These are phyloP conservation scores for Gambusia holbrooki DNA, from an alignment of 2,113 vertebrate species.

Conservation along the genomic window DNA sequence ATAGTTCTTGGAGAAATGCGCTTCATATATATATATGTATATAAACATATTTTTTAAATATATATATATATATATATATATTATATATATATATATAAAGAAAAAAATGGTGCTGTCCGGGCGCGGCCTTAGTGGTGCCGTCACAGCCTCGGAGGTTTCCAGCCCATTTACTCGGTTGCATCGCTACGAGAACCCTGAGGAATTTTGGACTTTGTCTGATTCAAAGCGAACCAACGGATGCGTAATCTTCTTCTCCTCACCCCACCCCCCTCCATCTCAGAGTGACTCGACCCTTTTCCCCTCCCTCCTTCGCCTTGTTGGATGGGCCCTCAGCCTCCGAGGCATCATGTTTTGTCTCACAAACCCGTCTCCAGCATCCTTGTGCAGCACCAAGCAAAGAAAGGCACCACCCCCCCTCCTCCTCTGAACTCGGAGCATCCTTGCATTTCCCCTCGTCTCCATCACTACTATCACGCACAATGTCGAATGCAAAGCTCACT, in stretches of 20 bases:
- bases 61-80: too few relatives aligned
- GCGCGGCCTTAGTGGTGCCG: constrained; percentile 41
- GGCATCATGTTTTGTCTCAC: constrained; percentile 83
- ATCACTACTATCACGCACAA: constrained; percentile 57
- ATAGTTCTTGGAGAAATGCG: constrained; percentile 36
- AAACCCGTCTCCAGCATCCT: constrained; percentile 76
- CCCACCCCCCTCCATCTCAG: constrained; percentile 49
- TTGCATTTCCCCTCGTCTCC: constrained; percentile 59
- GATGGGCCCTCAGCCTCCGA: constrained; percentile 80
- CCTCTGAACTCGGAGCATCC: constrained; percentile 34
- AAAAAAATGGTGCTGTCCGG: constrained; percentile 58
- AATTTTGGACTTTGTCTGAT: constrained; percentile 78
- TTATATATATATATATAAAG: too few relatives aligned
- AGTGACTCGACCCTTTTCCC: constrained; percentile 83
- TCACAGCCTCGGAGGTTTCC: constrained; percentile 65
- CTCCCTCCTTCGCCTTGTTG: constrained; percentile 57
- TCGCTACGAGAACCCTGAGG: constrained; percentile 76
- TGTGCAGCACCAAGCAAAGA: constrained; percentile 65
- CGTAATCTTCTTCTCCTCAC: constrained; percentile 66
- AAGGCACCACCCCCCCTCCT: constrained; percentile 31
- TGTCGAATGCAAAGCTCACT: constrained; percentile 38
- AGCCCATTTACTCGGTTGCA: constrained; percentile 71
- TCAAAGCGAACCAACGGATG: constrained; percentile 79
- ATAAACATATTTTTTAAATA: too few relatives aligned
- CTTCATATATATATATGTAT: not conserved